Evolutionary conservation across 1,140 invertebrate species (phyloP).

Genomic region (Euborellia annulipes): DNA sequence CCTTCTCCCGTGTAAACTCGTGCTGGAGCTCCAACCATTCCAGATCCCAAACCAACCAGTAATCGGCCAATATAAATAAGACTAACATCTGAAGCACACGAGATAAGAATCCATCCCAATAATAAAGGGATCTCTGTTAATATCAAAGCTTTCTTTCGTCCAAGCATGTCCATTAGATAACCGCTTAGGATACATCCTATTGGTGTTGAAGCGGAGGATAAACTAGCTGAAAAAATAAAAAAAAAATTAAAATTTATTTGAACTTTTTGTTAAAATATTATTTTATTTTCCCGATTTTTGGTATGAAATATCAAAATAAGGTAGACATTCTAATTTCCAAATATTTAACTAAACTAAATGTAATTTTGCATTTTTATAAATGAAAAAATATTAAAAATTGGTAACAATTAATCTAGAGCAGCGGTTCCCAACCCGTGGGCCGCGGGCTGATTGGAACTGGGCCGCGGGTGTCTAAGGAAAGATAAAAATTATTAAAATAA

Average conservation of each 20-base stretch:
- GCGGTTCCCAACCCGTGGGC: too few relatives aligned
- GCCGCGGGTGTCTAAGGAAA: too few relatives aligned
- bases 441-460: too few relatives aligned
- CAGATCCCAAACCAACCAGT: conserved; percentile 44
- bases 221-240: conserved; percentile 39
- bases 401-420: neutral
- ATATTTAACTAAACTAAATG: neutral
- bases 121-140: conserved; percentile 50
- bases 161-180: conserved; percentile 51
- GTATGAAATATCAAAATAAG: too few relatives aligned
- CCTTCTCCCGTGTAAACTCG: conserved; percentile 46
- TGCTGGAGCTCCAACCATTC: conserved; percentile 51
- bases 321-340: too few relatives aligned
- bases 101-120: conserved; percentile 48
- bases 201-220: conserved; percentile 51
- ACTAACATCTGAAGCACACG: conserved; percentile 34
- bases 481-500: too few relatives aligned
- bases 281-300: too few relatives aligned
- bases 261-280: too few relatives aligned
- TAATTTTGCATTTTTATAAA: conserved; percentile 3
- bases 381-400: neutral
- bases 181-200: conserved; percentile 53
- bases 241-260: too few relatives aligned
- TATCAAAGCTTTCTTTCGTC: conserved; percentile 45
- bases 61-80: conserved; percentile 47